phyloP scores from a whole-genome alignment of 2,888 invertebrate species.

The Drosophila colorata region DNA sequence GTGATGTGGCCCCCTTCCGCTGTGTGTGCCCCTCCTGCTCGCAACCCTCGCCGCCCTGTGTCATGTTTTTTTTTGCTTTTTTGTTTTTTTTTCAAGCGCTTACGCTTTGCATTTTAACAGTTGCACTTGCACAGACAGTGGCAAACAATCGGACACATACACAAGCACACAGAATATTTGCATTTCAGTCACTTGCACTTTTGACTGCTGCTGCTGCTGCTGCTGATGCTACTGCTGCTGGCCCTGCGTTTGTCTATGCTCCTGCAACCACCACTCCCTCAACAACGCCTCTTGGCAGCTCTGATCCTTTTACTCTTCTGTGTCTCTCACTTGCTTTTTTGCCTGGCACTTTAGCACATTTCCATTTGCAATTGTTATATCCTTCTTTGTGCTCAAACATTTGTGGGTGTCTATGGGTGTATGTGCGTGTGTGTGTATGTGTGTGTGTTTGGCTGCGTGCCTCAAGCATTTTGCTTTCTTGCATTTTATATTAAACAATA shows the following conservation, averaged over 20 bases:
- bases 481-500: slow-evolving; percentile 63
- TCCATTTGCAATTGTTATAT: slow-evolving; percentile 81
- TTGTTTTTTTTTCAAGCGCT: slow-evolving; percentile 25
- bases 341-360: slow-evolving; percentile 76
- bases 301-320: slow-evolving; percentile 44
- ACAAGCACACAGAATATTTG: slow-evolving; percentile 50
- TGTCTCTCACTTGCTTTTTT: slow-evolving; percentile 34
- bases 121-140: slow-evolving; percentile 36
- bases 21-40: neutral
- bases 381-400: slow-evolving; percentile 64
- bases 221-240: slow-evolving; percentile 30
- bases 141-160: slow-evolving; percentile 23
- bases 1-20: slow-evolving; percentile 22
- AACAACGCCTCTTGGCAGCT: slow-evolving; percentile 18
- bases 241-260: slow-evolving; percentile 28
- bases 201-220: slow-evolving; percentile 53
- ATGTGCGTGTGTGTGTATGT: slow-evolving; percentile 11
- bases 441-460: slow-evolving; percentile 34
- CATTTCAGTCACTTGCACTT: slow-evolving; percentile 78
- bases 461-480: slow-evolving; percentile 45
- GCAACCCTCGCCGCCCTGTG: slow-evolving; percentile 2
- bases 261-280: neutral
- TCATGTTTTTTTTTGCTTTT: slow-evolving; percentile 15
- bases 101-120: slow-evolving; percentile 58
- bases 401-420: slow-evolving; percentile 14